A percentile compares a stretch with the other conserved stretches of the same genome.
Conservation (phyloP, 2,797 vertebrate species). For the Catostomus latipinnis region DNA sequence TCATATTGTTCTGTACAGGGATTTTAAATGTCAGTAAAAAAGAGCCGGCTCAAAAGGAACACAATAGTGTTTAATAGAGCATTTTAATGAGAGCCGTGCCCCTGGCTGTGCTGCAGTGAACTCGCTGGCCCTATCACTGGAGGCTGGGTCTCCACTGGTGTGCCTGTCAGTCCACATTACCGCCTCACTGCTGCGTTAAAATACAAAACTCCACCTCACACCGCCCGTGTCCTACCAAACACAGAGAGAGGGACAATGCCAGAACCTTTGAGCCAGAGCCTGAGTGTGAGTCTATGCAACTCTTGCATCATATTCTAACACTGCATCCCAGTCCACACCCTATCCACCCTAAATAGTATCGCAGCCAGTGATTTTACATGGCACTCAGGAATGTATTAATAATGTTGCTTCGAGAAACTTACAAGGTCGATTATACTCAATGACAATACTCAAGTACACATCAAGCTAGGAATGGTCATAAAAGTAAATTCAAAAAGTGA, state of each 20-base stretch:
- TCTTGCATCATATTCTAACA: no score
- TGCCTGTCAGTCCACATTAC: slow-evolving; percentile 65
- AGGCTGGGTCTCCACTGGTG: slow-evolving; percentile 51
- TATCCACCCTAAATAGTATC: no score
- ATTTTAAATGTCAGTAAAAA: slow-evolving; percentile 45
- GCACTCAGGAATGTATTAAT: slow-evolving; percentile 38
- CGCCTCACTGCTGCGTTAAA: slow-evolving; percentile 48
- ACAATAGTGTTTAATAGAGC: slow-evolving; percentile 61
- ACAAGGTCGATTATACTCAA: no score
- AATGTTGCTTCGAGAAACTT: slow-evolving; percentile 30
- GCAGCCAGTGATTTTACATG: slow-evolving; percentile 17
- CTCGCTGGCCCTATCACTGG: slow-evolving; percentile 56
- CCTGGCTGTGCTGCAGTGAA: slow-evolving; percentile 54
- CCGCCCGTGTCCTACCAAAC: slow-evolving; percentile 39
- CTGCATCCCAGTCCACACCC: no score
- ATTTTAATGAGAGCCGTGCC: slow-evolving; percentile 64
- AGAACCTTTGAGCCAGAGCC: slow-evolving; percentile 30
- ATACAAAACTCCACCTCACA: slow-evolving; percentile 57
- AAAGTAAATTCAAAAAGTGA: background rate
- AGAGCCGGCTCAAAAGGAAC: slow-evolving; percentile 49
- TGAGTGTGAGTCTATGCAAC: no score
- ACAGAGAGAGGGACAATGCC: slow-evolving; percentile 21
- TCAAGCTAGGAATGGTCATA: background rate
- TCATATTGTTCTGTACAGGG: slow-evolving; percentile 40
- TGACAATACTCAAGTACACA: background rate